Evolutionary conservation across 1,140 invertebrate species (phyloP).

Genomic region (Trissolcus basalis): DNA sequence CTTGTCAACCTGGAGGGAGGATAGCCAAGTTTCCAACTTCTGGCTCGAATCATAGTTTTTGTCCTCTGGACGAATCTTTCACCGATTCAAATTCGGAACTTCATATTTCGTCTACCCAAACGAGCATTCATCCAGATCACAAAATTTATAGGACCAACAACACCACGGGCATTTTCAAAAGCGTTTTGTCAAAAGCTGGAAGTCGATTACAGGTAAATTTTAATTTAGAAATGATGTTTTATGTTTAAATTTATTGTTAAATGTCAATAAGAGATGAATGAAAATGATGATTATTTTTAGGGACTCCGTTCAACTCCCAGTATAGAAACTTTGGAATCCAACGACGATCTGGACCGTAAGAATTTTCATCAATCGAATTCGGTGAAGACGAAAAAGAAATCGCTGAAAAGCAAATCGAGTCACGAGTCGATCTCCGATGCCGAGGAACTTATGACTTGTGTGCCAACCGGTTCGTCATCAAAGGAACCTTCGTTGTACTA

Average conservation of each 20-base stretch:
- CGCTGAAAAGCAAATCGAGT: constrained; percentile 58
- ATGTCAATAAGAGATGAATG: too few species aligned
- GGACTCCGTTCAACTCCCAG: constrained; percentile 69
- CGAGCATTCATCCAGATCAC: constrained; percentile 84
- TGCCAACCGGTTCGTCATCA: constrained; percentile 20
- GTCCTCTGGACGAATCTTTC: constrained; percentile 75
- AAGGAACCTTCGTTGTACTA: constrained; percentile 74
- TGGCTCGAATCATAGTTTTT: constrained; percentile 66
- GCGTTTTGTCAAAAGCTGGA: constrained; percentile 69
- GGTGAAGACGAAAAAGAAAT: constrained; percentile 60
- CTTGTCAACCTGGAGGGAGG: constrained; percentile 74
- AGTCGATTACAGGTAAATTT: constrained; percentile 67
- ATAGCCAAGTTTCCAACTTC: constrained; percentile 73
- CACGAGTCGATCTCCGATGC: constrained; percentile 67
- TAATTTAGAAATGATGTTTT: too few species aligned
- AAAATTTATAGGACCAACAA: constrained; percentile 79
- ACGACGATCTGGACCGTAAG: constrained; percentile 66
- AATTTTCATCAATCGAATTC: constrained; percentile 59
- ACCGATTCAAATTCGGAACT: constrained; percentile 74
- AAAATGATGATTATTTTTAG: constrained; percentile 30
- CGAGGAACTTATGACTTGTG: constrained; percentile 66
- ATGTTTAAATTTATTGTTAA: too few species aligned
- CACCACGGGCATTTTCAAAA: constrained; percentile 60
- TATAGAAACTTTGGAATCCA: constrained; percentile 73
- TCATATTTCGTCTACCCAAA: constrained; percentile 65